Conservation (phyloP, 2,888 invertebrate species). For the Eretmocerus hayati region DNA sequence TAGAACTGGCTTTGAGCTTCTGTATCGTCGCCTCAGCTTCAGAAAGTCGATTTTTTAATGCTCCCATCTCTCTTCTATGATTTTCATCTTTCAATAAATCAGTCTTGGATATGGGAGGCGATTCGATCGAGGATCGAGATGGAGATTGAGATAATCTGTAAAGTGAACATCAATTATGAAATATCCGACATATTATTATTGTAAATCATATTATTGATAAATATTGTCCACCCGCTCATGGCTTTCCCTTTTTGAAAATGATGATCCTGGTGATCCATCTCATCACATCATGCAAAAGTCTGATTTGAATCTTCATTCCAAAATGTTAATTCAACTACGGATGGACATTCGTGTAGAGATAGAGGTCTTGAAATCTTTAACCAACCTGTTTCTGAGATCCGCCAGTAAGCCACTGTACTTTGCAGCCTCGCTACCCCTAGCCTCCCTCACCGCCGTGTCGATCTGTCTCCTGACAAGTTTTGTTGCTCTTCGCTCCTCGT, state of each 20-base stretch:
- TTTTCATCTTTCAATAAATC: constrained; percentile 33
- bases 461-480: constrained; percentile 32
- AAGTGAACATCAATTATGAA: too few relatives aligned
- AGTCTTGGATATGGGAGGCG: constrained; percentile 23
- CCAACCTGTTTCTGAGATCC: constrained; percentile 32
- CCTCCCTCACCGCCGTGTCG: constrained; percentile 31
- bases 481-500: constrained; percentile 34
- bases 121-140: constrained; percentile 19
- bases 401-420: constrained; percentile 33
- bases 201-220: too few relatives aligned
- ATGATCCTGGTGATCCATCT: too few relatives aligned
- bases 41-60: constrained; percentile 32
- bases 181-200: too few relatives aligned
- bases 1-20: constrained; percentile 25
- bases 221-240: too few relatives aligned
- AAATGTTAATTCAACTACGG: too few relatives aligned
- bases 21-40: constrained; percentile 34
- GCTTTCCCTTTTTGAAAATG: too few relatives aligned
- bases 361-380: too few relatives aligned
- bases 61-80: constrained; percentile 31
- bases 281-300: too few relatives aligned
- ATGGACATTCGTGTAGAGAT: too few relatives aligned
- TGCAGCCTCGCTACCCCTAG: constrained; percentile 29
- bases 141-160: constrained; percentile 24
- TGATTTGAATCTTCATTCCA: too few relatives aligned